Percentiles rank a stretch among this genome's conserved stretches.
Evolutionary conservation across 1,140 invertebrate genomes (phyloP).

Genomic region (Melitaea cinxia): DNA sequence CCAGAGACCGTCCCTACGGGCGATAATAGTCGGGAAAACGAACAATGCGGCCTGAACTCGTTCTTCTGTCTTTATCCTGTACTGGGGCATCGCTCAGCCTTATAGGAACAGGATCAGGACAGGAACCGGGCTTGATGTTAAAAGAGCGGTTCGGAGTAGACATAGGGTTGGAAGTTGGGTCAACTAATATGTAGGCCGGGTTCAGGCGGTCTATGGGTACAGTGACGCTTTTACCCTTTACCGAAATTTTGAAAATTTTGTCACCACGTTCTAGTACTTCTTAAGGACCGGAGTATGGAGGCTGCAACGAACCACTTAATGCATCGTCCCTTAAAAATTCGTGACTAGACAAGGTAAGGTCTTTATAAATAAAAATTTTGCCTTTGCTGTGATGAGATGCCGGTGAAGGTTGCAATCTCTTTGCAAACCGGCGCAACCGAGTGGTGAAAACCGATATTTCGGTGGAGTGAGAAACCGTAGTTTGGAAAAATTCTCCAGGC

Average conservation of each 20-base stretch:
- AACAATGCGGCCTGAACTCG: too few species aligned
- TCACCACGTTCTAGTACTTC: conserved; percentile 4
- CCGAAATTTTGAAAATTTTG: conserved; percentile 8
- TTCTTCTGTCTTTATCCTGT: too few species aligned
- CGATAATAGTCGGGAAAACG: too few species aligned
- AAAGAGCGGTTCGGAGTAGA: too few species aligned
- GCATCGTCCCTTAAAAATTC: conserved; percentile 32
- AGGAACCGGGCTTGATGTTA: too few species aligned
- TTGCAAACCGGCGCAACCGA: conserved; percentile 15
- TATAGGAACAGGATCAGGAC: too few species aligned
- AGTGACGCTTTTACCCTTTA: conserved; percentile 10
- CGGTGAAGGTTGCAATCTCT: conserved; percentile 21
- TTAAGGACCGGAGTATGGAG: conserved; percentile 20
- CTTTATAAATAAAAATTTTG: conserved; percentile 33
- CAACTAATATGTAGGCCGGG: conserved; percentile 4
- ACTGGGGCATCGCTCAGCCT: too few species aligned
- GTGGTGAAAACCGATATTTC: conserved; percentile 26
- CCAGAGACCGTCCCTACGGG: too few species aligned
- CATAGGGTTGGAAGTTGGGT: background rate
- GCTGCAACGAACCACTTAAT: conserved; percentile 7
- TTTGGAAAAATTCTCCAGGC: conserved; percentile 22
- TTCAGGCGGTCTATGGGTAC: conserved; percentile 14
- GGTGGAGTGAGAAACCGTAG: conserved; percentile 1
- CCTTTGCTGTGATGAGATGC: conserved; percentile 28
- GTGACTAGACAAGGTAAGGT: conserved; percentile 17